These are phyloP conservation scores for Microplitis mediator DNA, from an alignment of 1,140 invertebrate species.

Conservation along the genomic window DNA sequence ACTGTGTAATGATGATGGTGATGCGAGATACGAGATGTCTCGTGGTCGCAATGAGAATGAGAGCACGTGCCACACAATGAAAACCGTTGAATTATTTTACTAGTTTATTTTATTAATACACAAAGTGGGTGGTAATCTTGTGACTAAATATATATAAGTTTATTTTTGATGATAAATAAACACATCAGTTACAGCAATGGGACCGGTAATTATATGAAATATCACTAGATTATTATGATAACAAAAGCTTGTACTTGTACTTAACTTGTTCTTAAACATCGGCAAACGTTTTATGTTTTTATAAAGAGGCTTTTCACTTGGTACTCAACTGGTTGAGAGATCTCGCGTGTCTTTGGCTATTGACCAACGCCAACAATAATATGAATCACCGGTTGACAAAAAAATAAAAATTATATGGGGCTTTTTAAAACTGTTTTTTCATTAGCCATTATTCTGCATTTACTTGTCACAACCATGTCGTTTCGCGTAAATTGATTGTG, in stretches of 20 bases:
- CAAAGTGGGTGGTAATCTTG: background rate
- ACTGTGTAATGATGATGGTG: background rate
- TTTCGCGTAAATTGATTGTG: conserved; percentile 37
- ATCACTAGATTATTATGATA: background rate
- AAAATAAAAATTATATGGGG: background rate
- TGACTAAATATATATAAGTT: too few relatives aligned
- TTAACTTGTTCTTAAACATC: background rate
- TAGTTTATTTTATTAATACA: conserved; percentile 8
- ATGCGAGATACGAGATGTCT: background rate
- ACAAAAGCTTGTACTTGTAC: background rate
- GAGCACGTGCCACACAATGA: conserved; percentile 12
- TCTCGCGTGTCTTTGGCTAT: background rate
- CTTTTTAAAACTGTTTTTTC: conserved; percentile 11
- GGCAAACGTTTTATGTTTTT: background rate
- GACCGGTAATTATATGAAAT: background rate
- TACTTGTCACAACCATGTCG: conserved; percentile 27
- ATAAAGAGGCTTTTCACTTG: conserved; percentile 2
- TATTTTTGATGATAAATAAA: too few relatives aligned
- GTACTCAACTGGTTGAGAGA: background rate
- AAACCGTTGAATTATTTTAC: background rate
- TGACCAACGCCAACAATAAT: background rate
- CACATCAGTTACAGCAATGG: too few relatives aligned
- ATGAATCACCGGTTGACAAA: background rate
- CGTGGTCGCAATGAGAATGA: background rate
- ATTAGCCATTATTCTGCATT: conserved; percentile 24